A percentile compares a stretch with the other conserved stretches of the same genome.
Evolutionary conservation across 1,140 invertebrate genomes (phyloP).

Genomic region (Bicyclus anynana): DNA sequence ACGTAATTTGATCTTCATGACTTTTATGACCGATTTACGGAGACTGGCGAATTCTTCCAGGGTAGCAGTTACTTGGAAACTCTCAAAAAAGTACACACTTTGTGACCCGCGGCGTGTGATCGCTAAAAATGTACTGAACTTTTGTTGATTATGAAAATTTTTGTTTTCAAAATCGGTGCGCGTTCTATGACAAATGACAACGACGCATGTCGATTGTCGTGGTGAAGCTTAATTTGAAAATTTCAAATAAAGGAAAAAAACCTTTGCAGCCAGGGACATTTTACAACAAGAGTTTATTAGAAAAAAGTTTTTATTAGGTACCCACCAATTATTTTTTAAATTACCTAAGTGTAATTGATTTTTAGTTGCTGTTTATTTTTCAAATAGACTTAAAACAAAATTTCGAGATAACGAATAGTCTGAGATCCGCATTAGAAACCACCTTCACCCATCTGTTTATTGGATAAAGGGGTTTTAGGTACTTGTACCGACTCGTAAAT

Average conservation of each 20-base stretch:
- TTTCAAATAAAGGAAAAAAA: constrained; percentile 50
- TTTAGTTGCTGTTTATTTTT: too few species aligned
- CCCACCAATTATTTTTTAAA: too few species aligned
- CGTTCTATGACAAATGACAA: constrained; percentile 66
- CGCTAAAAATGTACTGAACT: constrained; percentile 38
- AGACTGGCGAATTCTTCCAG: constrained; percentile 56
- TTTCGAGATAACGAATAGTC: too few species aligned
- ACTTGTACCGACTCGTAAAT: too few species aligned
- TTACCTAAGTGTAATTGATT: too few species aligned
- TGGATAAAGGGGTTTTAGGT: too few species aligned
- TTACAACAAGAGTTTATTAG: neutral
- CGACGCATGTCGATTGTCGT: constrained; percentile 64
- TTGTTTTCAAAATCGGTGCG: constrained; percentile 61
- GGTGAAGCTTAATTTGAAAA: constrained; percentile 48
- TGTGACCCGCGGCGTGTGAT: constrained; percentile 9
- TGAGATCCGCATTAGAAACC: too few species aligned
- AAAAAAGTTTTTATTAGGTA: neutral
- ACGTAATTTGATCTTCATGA: constrained; percentile 75
- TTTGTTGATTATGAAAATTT: constrained; percentile 19
- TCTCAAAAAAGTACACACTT: neutral
- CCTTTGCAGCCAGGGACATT: constrained; percentile 29
- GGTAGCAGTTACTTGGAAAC: constrained; percentile 19
- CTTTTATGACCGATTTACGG: constrained; percentile 70
- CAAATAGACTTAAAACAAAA: too few species aligned
- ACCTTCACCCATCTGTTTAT: too few species aligned